A percentile compares a stretch with the other conserved stretches of the same genome.
phyloP scores from a whole-genome alignment of 2,888 invertebrate genomes.

The Molanna angustata region DNA sequence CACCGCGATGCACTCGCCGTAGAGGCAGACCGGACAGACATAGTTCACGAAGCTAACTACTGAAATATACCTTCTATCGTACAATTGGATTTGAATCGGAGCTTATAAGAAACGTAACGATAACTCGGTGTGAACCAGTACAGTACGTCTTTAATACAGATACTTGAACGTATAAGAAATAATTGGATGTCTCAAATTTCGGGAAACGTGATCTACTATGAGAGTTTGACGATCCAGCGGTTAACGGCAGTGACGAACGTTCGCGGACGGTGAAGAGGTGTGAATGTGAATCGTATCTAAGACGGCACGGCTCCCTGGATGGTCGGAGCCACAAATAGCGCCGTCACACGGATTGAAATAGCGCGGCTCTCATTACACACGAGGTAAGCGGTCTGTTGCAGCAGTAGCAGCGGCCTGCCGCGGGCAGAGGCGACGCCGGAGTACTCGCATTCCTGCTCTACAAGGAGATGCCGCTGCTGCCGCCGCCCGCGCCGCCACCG shows the following conservation, averaged over 20 bases:
- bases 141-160: too few species aligned
- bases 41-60: too few species aligned
- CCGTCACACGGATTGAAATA: conserved; percentile 19
- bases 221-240: too few species aligned
- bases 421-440: background rate
- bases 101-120: too few species aligned
- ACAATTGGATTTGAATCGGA: too few species aligned
- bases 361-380: conserved; percentile 17
- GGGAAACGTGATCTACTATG: too few species aligned
- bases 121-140: too few species aligned
- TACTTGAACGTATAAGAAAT: too few species aligned
- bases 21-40: background rate
- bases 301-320: conserved; percentile 10
- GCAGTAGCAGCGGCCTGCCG: background rate
- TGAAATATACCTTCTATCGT: background rate
- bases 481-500: conserved; percentile 34
- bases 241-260: background rate
- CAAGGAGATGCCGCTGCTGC: background rate
- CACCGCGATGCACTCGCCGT: background rate
- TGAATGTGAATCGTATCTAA: background rate
- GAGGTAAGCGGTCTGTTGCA: background rate
- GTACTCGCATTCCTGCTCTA: conserved; percentile 1
- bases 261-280: background rate
- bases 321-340: conserved; percentile 20
- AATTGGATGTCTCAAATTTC: too few species aligned